Conservation (phyloP, 2,888 invertebrate species). For the Uloborus plumipes region DNA sequence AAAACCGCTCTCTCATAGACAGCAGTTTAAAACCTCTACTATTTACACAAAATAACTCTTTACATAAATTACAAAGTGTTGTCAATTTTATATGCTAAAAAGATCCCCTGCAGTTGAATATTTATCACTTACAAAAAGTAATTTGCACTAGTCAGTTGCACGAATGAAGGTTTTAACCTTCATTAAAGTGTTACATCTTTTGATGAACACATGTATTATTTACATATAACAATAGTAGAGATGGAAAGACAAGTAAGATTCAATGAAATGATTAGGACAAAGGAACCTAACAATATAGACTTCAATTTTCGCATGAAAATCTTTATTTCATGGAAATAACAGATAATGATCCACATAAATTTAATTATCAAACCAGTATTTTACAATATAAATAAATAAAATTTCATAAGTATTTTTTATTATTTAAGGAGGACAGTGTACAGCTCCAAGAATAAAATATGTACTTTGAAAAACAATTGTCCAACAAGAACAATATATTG, state of each 20-base stretch:
- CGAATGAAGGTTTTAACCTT: constrained; percentile 34
- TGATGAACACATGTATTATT: constrained; percentile 25
- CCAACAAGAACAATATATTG: no score
- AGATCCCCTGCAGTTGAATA: constrained; percentile 40
- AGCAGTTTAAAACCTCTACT: constrained; percentile 57
- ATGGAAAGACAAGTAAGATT: constrained; percentile 52
- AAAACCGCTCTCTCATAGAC: constrained; percentile 56
- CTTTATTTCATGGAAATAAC: no score
- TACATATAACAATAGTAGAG: constrained; percentile 37
- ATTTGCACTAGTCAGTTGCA: constrained; percentile 56
- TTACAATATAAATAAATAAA: no score
- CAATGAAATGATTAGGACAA: background rate
- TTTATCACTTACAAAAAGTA: constrained; percentile 54
- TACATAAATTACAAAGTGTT: constrained; percentile 63
- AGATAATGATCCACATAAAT: no score
- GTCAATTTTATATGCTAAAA: constrained; percentile 51
- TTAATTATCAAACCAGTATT: no score
- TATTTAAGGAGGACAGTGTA: no score
- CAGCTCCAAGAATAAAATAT: no score
- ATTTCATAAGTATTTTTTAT: no score
- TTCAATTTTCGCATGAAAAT: no score
- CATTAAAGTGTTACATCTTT: constrained; percentile 36
- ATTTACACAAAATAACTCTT: constrained; percentile 63
- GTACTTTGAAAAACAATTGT: no score
- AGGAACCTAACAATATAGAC: no score